These are phyloP conservation scores for Sicus ferrugineus DNA, from an alignment of 2,888 invertebrate genomes.

Conservation along the genomic window DNA sequence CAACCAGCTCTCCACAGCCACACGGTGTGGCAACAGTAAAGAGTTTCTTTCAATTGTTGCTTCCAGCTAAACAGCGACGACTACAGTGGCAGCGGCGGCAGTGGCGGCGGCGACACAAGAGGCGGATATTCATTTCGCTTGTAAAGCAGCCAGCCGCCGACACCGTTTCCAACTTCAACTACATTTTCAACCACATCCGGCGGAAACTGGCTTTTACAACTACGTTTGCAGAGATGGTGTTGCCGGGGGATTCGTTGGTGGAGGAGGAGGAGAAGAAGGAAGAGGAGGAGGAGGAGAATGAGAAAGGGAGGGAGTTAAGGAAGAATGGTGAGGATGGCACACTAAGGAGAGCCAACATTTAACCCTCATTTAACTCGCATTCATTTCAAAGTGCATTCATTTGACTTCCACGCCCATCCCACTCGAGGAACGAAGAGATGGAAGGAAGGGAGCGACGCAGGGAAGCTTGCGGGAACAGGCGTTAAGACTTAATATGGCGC, in stretches of 20 bases:
- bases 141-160: background rate
- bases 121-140: conserved; percentile 30
- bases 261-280: background rate
- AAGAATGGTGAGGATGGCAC: too few relatives aligned
- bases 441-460: background rate
- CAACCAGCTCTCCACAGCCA: background rate
- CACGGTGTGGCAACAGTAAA: background rate
- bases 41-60: conserved; percentile 25
- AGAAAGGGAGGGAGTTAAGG: background rate
- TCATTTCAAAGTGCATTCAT: conserved; percentile 27
- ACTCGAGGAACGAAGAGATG: background rate
- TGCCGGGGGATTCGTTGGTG: too few relatives aligned
- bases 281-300: background rate
- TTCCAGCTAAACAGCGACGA: background rate
- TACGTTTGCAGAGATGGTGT: background rate
- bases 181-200: conserved; percentile 28
- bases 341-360: conserved; percentile 25
- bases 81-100: background rate
- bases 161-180: background rate
- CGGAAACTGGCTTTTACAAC: conserved; percentile 31
- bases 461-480: background rate
- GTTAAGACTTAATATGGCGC: background rate
- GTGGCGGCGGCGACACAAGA: background rate
- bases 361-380: conserved; percentile 27
- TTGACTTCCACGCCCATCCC: background rate